Base-by-base conservation (phyloP, 2,113 vertebrate species). In the Danio rerio region DNA sequence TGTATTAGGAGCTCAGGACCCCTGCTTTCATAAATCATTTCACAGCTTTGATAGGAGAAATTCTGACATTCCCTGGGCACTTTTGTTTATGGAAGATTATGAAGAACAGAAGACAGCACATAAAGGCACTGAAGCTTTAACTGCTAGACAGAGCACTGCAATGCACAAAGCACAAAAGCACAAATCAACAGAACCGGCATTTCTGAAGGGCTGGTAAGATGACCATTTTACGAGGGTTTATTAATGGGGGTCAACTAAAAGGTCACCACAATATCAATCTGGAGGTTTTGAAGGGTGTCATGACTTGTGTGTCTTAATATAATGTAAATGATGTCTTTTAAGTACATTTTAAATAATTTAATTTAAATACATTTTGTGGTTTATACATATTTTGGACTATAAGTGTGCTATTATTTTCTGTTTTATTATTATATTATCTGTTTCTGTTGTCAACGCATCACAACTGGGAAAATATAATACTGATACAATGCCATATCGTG, bases 51-150 rank as follows among this genome's bases (percentile, higher is more conserved):
- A 66, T 79, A 20, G 15, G 7, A 13, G 77, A 55, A 53, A 79
- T 55, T 53, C 50, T 45, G 62, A 55, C 77, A 79, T 9, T 55
- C 76, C 76, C 61, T 55, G 49, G 49, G 49, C 49, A 66, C 49
- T 79, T 79, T 79, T 79, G 77, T 79, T 79, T 79, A 66, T 66
- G 61, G 62, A 79, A 66, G 49, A 79, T 79, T 66, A 79, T 79
- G 77, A 66, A 79, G 77, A 68, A 79, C 77, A 66, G 49, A 66
- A 53, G 31, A 79, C 77, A 68, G 62, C 76, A 55, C 62, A 79
- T 79, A 79, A 79, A 79, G 31, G 16, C 31, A 1, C 77, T 66
- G 62, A 43, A 55, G 77, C 15, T 66, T 55, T 68, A 43, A 68
- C 49, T 65, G 76, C 76, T 53, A 78, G 62, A 1, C 21, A 18